phyloP scores from a whole-genome alignment of 2,888 invertebrate genomes.

The Barypeithes pellucidus region DNA sequence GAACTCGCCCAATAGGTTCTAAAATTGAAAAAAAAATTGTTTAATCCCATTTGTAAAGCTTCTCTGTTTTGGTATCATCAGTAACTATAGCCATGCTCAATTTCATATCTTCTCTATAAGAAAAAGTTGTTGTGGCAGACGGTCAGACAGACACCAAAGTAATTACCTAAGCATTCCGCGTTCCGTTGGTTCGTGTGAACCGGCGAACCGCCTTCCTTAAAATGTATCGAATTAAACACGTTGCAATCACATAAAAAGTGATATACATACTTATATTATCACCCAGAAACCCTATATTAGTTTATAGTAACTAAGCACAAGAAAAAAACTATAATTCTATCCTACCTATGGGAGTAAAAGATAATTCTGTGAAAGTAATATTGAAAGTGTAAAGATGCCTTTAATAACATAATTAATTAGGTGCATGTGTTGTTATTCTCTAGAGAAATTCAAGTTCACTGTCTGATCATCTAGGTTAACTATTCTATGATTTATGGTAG shows the following conservation, averaged over 20 bases:
- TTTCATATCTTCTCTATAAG: too few relatives aligned
- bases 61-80: too few relatives aligned
- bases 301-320: not conserved
- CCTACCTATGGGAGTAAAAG: not conserved
- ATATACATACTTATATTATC: not conserved
- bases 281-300: not conserved
- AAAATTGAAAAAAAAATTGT: too few relatives aligned
- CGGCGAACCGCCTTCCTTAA: too few relatives aligned
- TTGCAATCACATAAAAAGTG: not conserved
- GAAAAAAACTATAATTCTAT: not conserved
- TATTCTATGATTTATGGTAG: slow-evolving; percentile 4
- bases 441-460: slow-evolving; percentile 25
- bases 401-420: slow-evolving; percentile 11
- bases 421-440: not conserved
- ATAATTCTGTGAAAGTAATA: slow-evolving; percentile 23
- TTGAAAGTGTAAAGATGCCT: slow-evolving; percentile 13
- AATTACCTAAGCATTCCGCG: too few relatives aligned
- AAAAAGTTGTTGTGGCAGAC: too few relatives aligned
- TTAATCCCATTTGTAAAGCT: too few relatives aligned
- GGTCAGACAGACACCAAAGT: too few relatives aligned
- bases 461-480: slow-evolving; percentile 20
- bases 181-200: too few relatives aligned
- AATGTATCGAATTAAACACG: too few relatives aligned
- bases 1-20: too few relatives aligned
- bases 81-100: too few relatives aligned